Percentiles rank a stretch among this genome's conserved stretches.
Conservation (phyloP, 2,888 invertebrate species). For the Pammene aurita region DNA sequence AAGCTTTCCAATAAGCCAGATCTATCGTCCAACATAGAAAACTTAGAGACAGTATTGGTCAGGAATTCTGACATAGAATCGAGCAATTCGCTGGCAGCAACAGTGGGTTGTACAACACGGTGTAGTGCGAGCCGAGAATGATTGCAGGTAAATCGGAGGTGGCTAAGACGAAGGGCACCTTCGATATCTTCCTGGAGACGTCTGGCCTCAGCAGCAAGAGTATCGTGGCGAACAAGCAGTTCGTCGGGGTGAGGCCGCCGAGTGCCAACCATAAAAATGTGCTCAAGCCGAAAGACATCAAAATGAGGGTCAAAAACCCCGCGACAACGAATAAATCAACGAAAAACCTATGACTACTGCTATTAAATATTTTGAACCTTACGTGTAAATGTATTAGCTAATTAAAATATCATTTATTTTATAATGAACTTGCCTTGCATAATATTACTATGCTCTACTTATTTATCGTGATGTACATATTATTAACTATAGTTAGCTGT, state of each 20-base stretch:
- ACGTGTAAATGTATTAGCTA: conserved; percentile 63
- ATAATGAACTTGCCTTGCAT: conserved; percentile 80
- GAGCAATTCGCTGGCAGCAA: conserved; percentile 81
- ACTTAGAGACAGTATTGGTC: conserved; percentile 83
- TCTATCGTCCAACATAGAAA: conserved; percentile 82
- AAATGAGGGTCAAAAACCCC: conserved; percentile 87
- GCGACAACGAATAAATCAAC: conserved; percentile 84
- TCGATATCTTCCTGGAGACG: conserved; percentile 90
- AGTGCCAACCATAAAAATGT: conserved; percentile 89
- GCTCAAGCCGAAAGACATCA: conserved; percentile 90
- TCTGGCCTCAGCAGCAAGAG: conserved; percentile 92
- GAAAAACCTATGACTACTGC: conserved; percentile 82
- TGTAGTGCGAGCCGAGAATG: conserved; percentile 75
- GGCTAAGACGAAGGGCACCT: conserved; percentile 78
- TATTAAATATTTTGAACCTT: conserved; percentile 82
- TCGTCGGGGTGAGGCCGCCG: conserved; percentile 80
- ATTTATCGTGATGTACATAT: conserved; percentile 41
- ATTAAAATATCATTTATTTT: conserved; percentile 76
- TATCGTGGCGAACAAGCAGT: conserved; percentile 83
- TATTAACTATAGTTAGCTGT: conserved; percentile 37
- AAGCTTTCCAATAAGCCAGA: conserved; percentile 81
- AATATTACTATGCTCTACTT: conserved; percentile 68
- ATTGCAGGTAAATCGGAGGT: conserved; percentile 63
- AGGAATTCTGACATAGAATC: conserved; percentile 88
- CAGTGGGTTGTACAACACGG: conserved; percentile 76